These are phyloP conservation scores for Chymomyza procnemis DNA, from an alignment of 2,888 invertebrate genomes.

Conservation along the genomic window DNA sequence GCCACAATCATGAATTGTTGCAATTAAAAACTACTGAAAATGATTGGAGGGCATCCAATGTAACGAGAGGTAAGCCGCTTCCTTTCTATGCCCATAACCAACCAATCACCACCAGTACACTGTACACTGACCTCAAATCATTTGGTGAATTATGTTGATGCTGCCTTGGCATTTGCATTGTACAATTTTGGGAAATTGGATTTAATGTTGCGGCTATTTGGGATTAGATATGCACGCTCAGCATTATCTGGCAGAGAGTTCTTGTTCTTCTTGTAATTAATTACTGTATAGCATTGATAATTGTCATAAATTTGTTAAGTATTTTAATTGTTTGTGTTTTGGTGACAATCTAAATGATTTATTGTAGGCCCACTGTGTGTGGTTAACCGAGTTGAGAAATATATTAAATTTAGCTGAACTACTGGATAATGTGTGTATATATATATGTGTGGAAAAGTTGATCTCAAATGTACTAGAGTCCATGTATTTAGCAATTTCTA, in stretches of 20 bases:
- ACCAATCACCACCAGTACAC: background rate
- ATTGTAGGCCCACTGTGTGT: background rate
- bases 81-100: background rate
- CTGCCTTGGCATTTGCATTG: background rate
- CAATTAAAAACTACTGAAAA: conserved; percentile 49
- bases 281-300: background rate
- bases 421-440: too few species aligned
- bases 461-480: too few species aligned
- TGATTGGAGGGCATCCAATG: conserved; percentile 14
- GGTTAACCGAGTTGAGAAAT: background rate
- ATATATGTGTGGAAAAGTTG: too few species aligned
- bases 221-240: background rate
- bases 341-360: background rate
- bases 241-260: background rate
- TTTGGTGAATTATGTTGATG: background rate
- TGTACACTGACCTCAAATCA: background rate
- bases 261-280: background rate
- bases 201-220: background rate
- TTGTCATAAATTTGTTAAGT: conserved; percentile 4
- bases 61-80: conserved; percentile 3
- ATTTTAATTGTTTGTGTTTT: conserved; percentile 1
- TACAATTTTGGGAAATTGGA: background rate
- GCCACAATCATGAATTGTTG: conserved; percentile 43
- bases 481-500: too few species aligned
- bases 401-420: background rate